Evolutionary conservation across 2,888 invertebrate species (phyloP), one percentile per base, ranked within the genome.

Genomic region (Trachelus tabidus): DNA sequence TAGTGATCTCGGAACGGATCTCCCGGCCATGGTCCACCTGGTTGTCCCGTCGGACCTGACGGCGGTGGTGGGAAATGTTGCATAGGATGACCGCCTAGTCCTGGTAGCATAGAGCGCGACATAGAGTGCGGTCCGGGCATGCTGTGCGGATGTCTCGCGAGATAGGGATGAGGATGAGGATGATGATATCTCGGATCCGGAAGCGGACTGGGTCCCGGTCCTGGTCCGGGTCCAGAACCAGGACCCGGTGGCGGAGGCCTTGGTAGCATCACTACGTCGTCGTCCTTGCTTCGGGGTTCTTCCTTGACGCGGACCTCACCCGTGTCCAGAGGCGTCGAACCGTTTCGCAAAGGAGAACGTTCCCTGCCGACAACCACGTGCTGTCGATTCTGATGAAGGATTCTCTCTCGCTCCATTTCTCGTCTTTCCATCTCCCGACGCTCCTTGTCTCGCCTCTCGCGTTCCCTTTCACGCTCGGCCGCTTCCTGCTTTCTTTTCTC

Each of bases 271-370:
- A 93, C 91, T 11, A 92, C 90, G 12, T 92, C 92, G 76, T 93
- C 93, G 80, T 94, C 94, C 77, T 94, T 93, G 77, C 93, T 92
- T 73, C 94, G 92, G 23, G 94, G 94, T 84, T 95, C 95, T 84
- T 95, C 95, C 85, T 95, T 95, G 2, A 95, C 92, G 83, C 95
- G 93, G 81, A 95, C 93, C 89, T 92, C 93, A 89, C 85, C 89
- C 80, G 81, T 76, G 75, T 88, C 89, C 76, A 87, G 81, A 4
- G 85, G 83, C 30, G 85, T 87, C 12, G 86, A 85, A 11, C 96
- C 96, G 89, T 95, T 96, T 37, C 97, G 93, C 77, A 96, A 92
- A 6, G 97, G 97, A 11, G 97, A 97, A 76, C 97, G 93, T 82
- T 95, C 95, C 6, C 95, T 90, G 81, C 87, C 85, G 33, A 89